Evolutionary conservation across 2,113 vertebrate species (phyloP).

Genomic region (Syngnathus scovelli): DNA sequence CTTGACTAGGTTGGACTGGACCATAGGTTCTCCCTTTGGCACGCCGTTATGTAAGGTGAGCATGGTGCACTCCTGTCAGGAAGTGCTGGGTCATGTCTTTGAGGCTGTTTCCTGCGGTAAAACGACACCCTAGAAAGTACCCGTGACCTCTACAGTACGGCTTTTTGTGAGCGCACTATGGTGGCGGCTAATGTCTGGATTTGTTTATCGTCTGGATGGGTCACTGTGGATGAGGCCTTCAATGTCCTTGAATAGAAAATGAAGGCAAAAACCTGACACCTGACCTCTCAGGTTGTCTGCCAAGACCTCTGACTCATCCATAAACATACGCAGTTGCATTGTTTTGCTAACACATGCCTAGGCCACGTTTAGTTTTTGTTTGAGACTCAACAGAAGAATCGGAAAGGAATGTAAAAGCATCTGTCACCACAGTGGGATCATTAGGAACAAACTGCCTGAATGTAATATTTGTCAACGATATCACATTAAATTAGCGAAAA

Average conservation of each 20-base stretch:
- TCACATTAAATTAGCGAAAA: no score
- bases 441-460: no score
- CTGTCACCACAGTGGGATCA: not conserved
- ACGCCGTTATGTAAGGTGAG: conserved; percentile 54
- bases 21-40: conserved; percentile 20
- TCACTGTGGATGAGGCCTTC: not conserved
- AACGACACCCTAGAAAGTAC: conserved; percentile 52
- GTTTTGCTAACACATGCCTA: not conserved
- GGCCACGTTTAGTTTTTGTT: not conserved
- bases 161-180: conserved; percentile 19
- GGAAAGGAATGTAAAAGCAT: not conserved
- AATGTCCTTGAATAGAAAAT: conserved; percentile 8
- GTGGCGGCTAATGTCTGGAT: not conserved
- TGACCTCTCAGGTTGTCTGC: conserved; percentile 17
- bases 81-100: conserved; percentile 61
- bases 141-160: conserved; percentile 30
- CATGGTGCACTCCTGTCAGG: conserved; percentile 36
- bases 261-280: conserved; percentile 15
- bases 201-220: conserved; percentile 9
- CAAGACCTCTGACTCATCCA: conserved; percentile 29
- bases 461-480: no score
- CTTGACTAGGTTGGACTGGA: conserved; percentile 1
- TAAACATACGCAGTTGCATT: conserved; percentile 12
- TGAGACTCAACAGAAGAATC: not conserved
- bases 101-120: conserved; percentile 51